Evolutionary conservation across 1,140 invertebrate species (phyloP).

Genomic region (Gryon sp.): DNA sequence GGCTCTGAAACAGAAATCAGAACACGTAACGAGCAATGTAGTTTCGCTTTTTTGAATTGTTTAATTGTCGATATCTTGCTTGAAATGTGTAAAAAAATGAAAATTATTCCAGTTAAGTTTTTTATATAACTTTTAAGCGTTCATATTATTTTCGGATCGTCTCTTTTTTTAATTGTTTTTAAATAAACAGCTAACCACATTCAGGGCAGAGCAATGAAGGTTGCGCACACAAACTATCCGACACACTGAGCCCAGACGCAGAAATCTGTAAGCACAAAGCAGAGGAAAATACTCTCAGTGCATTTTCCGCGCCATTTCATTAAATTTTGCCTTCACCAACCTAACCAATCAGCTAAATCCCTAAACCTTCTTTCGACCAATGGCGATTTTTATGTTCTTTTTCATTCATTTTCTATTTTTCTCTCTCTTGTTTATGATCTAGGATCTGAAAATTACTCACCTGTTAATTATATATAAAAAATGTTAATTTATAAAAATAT

Average conservation of each 20-base stretch:
- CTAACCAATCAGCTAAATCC: slow-evolving; percentile 72
- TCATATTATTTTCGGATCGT: too few relatives aligned
- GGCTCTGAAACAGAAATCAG: slow-evolving; percentile 80
- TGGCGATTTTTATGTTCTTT: slow-evolving; percentile 65
- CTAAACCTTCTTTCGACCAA: slow-evolving; percentile 70
- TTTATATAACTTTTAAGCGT: slow-evolving; percentile 39
- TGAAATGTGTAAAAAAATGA: too few relatives aligned
- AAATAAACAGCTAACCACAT: slow-evolving; percentile 76
- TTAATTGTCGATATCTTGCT: too few relatives aligned
- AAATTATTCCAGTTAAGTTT: too few relatives aligned
- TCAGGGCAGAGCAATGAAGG: slow-evolving; percentile 78
- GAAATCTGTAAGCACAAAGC: slow-evolving; percentile 81
- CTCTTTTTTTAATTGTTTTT: too few relatives aligned
- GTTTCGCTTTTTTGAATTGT: slow-evolving; percentile 58
- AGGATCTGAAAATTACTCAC: slow-evolving; percentile 53
- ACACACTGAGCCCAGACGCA: slow-evolving; percentile 78
- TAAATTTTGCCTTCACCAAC: slow-evolving; percentile 76
- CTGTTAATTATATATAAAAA: too few relatives aligned
- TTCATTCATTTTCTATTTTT: neutral
- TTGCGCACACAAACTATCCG: slow-evolving; percentile 77
- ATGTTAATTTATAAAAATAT: too few relatives aligned
- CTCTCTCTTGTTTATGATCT: slow-evolving; percentile 5
- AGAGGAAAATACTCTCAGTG: slow-evolving; percentile 79
- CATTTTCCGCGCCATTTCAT: slow-evolving; percentile 75
- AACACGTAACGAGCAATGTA: slow-evolving; percentile 75